These are phyloP conservation scores for Castor canadensis DNA, from an alignment of 2,113 vertebrate genomes.

Conservation along the genomic window DNA sequence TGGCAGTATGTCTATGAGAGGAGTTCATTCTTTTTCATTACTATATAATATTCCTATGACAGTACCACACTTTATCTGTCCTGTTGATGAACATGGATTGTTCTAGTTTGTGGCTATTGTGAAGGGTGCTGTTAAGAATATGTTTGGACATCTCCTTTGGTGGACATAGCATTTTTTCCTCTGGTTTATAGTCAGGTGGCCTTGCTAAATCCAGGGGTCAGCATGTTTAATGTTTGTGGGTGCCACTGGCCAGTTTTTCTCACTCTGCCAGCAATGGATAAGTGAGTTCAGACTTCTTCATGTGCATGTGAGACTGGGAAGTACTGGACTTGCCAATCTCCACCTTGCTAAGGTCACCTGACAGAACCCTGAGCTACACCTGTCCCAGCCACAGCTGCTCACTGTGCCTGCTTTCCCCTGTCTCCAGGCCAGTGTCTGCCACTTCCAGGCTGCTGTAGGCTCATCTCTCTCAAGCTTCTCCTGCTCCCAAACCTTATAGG, in stretches of 20 bases:
- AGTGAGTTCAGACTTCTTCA: background rate
- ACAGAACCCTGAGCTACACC: no score
- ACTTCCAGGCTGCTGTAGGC: no score
- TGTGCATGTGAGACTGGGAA: background rate
- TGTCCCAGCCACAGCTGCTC: no score
- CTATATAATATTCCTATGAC: background rate
- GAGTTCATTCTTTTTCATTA: background rate
- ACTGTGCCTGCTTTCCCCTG: no score
- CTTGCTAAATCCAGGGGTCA: background rate
- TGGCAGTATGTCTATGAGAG: background rate
- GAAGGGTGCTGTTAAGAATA: background rate
- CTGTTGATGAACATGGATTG: background rate
- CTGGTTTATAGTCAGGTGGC: background rate
- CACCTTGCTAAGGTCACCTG: no score
- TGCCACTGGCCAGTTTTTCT: background rate
- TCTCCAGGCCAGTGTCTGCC: no score
- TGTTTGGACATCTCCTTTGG: background rate
- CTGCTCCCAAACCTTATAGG: no score
- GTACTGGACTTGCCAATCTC: no score
- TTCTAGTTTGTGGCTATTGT: background rate
- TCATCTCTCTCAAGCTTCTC: no score
- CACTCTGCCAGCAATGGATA: fast-evolving
- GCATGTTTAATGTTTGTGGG: background rate
- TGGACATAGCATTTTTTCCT: background rate
- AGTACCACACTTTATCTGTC: background rate